Percentiles rank a stretch among this genome's conserved stretches.
Conservation (phyloP, 64 coral and sea anemone species). For the Montipora capricornis region DNA sequence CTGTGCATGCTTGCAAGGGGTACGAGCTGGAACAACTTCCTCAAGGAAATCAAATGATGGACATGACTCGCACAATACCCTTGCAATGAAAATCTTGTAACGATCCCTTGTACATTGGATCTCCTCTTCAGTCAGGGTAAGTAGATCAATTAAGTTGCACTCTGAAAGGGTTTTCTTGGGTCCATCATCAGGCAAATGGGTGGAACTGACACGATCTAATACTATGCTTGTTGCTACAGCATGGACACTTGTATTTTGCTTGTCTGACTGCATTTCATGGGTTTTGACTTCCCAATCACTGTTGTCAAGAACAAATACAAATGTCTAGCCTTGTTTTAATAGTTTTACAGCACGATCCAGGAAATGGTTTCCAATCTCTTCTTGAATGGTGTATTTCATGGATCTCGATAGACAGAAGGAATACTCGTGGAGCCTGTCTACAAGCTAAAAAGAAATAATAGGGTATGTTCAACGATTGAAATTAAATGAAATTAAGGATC, state of each 20-base stretch:
- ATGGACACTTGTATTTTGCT: conserved; percentile 58
- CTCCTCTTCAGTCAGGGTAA: conserved; percentile 32
- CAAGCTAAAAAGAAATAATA: conserved; percentile 20
- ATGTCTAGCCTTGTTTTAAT: conserved; percentile 38
- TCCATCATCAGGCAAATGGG: conserved; percentile 33
- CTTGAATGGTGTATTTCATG: not conserved
- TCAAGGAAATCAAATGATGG: too few relatives aligned
- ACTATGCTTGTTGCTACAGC: conserved; percentile 65
- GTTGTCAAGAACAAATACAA: conserved; percentile 71
- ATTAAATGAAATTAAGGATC: not conserved
- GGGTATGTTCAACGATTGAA: not conserved
- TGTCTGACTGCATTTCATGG: conserved; percentile 55
- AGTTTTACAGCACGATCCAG: conserved; percentile 48
- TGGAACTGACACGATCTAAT: conserved; percentile 31
- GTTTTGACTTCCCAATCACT: conserved; percentile 74
- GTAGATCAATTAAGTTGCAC: conserved; percentile 33
- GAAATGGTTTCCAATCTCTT: conserved; percentile 63
- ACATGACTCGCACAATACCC: too few relatives aligned
- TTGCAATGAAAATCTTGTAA: conserved; percentile 47
- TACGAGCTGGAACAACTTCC: too few relatives aligned
- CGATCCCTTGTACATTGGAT: not conserved
- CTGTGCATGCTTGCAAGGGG: too few relatives aligned
- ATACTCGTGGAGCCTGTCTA: conserved; percentile 58
- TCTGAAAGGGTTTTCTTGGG: conserved; percentile 43
- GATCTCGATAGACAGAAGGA: conserved; percentile 44